These are phyloP conservation scores for Bergia puertoricense DNA, from an alignment of 92 coral and sea anemone genomes.

Conservation along the genomic window DNA sequence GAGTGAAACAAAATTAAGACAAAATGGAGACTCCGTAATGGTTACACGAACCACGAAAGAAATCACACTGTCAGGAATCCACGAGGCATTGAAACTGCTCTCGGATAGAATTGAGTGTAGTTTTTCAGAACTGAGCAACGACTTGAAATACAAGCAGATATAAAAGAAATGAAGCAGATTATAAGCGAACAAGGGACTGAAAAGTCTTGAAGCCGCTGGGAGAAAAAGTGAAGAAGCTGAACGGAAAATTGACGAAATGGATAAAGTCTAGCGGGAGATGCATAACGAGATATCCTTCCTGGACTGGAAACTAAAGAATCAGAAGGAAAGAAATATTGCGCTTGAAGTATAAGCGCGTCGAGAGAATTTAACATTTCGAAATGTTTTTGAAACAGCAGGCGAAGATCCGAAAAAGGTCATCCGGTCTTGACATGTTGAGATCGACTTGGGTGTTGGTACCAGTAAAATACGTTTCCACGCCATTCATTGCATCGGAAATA, in stretches of 20 bases:
- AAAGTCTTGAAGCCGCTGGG: neutral
- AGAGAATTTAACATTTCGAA: constrained; percentile 1
- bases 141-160: neutral
- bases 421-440: neutral
- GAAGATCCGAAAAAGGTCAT: neutral
- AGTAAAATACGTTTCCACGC: too few relatives aligned
- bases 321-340: neutral
- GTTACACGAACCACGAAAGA: neutral
- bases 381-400: neutral
- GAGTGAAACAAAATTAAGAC: neutral
- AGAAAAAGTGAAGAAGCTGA: neutral
- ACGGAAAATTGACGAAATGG: neutral
- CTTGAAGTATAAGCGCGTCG: constrained; percentile 2
- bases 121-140: neutral
- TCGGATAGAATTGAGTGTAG: neutral
- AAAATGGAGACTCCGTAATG: neutral
- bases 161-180: neutral
- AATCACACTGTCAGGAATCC: neutral
- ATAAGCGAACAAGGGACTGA: neutral
- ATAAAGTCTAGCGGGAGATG: neutral
- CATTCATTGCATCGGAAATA: too few relatives aligned
- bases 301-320: neutral
- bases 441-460: too few relatives aligned
- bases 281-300: neutral
- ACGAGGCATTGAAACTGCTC: neutral